Base-by-base conservation (phyloP, 2,797 vertebrate species). In the Stomatorhinus walkeri region DNA sequence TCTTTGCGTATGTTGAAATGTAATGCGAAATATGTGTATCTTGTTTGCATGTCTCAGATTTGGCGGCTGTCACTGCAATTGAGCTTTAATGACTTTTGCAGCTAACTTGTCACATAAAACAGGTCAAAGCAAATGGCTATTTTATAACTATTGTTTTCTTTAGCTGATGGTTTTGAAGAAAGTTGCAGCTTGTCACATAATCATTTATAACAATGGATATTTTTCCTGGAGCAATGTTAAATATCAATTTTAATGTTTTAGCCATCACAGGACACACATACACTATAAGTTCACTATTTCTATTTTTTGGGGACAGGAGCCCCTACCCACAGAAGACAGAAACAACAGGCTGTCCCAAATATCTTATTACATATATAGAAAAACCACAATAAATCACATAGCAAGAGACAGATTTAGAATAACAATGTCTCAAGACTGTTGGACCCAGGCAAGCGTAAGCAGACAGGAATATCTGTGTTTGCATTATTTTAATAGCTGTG, bases 1-100 rank as follows among this genome's bases (percentile, higher is more conserved):
- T 92, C 7, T 91, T 91, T 90, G 92, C 92, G 91, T 54, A 87
- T 40, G 59, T 5, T 89, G 88, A 24, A 64, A 79, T 87, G 51
- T 76, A 54, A 6, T 81, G 19, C 89, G 88, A 85, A 48, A 87
- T 61, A 9, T 52, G 36, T 84, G 36, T 52, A 48, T 85, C 46
- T 56, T 61, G 36, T 79, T 79, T 7, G 40, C 22, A 28, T 28
- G 1, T 52, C 83, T 2, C 83, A 43, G 72, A 52, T n/a, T 48
- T 49, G 81, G 28, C 49, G 46, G 3, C 19, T 85, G 43, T 24
- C 46, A 72, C 12, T 52, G 19, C 16, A 32, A 12, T 8, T 85
- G 46, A 49, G 22, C 36, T 43, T 40, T n/a, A 79, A 43, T n/a
- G 72, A 19, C 16, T 36, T 28, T 36, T 36, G 36, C 72, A 4